Base-by-base conservation (phyloP, 2,888 invertebrate genomes). In the Cabera pusaria region DNA sequence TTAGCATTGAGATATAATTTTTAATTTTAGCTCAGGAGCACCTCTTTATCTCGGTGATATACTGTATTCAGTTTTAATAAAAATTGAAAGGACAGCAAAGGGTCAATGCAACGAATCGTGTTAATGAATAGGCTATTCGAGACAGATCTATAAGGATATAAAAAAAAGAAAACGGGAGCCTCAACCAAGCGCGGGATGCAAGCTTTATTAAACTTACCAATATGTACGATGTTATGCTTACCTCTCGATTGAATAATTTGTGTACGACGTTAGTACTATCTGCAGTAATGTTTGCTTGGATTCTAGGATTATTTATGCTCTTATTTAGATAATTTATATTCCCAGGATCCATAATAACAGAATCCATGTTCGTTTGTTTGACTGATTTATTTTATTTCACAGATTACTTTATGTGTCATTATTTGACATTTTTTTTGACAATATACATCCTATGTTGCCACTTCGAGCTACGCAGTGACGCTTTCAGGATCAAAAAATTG, bases 191-290 rank as follows among this genome's bases (percentile, higher is more conserved):
- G 56, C 52, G 46, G 44, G 48, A 56, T 35, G 46, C 44, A 35
- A 26, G 34, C 38, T 43, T 42, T 27, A 33, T 25, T 25, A 53
- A 44, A 35, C 22, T 11, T 24, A 45, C n/a, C n/a, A n/a, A 51
- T 53, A 52, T 58, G 49, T 39, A 38, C 40, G 8, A 52, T 48
- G 44, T 54, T 49, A 53, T 47, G 74, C 84, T 83, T 73, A 92
- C 92, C 90, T 92, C 92, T 68, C 92, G 85, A 65, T 90, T 90
- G 61, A 90, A 88, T 62, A 92, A 77, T 78, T 92, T 92, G 63
- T 83, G 73, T 47, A 85, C 69, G 55, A 79, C 80, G 64, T 86
- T 87, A 58, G 64, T 72, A 58, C 69, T 73, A 52, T 65, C 63
- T 50, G 50, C 60, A 49, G 71, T 59, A 52, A 66, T 64, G 52